Evolutionary conservation across 2,888 invertebrate species (phyloP).

Genomic region (Marronus borbonicus): DNA sequence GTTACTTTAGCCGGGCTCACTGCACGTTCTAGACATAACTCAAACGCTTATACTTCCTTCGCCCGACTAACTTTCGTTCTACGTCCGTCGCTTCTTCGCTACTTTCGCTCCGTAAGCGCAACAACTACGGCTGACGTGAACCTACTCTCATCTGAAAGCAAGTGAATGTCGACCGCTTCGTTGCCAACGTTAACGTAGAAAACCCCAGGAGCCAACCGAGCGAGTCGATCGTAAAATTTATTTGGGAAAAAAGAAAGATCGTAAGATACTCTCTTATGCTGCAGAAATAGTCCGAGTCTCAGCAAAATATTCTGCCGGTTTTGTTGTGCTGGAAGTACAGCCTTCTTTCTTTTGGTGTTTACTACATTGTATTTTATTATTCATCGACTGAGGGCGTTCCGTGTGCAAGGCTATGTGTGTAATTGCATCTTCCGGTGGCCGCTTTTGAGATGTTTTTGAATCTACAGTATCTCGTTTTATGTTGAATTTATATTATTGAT

Average conservation of each 20-base stretch:
- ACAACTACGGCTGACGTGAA: conserved; percentile 30
- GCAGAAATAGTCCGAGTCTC: conserved; percentile 64
- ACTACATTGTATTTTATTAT: conserved; percentile 51
- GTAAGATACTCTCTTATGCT: conserved; percentile 61
- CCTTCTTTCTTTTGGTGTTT: conserved; percentile 53
- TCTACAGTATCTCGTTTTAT: too few relatives aligned
- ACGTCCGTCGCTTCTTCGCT: conserved; percentile 39
- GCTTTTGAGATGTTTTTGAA: conserved; percentile 21
- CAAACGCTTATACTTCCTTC: conserved; percentile 56
- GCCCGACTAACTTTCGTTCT: conserved; percentile 46
- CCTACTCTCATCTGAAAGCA: conserved; percentile 16
- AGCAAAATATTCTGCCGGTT: conserved; percentile 61
- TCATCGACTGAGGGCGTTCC: conserved; percentile 42
- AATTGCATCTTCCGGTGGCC: conserved; percentile 32
- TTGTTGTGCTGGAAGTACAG: conserved; percentile 54
- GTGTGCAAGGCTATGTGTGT: conserved; percentile 23
- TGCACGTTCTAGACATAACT: conserved; percentile 62
- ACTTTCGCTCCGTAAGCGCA: not conserved
- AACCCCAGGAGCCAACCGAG: conserved; percentile 64
- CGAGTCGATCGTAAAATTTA: conserved; percentile 64
- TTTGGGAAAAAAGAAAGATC: conserved; percentile 62
- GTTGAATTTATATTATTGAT: too few relatives aligned
- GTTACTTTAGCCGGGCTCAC: conserved; percentile 56
- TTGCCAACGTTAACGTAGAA: conserved; percentile 58
- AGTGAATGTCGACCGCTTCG: conserved; percentile 56